Evolutionary conservation across 2,888 invertebrate species (phyloP).

Genomic region (Hecatera dysodea): DNA sequence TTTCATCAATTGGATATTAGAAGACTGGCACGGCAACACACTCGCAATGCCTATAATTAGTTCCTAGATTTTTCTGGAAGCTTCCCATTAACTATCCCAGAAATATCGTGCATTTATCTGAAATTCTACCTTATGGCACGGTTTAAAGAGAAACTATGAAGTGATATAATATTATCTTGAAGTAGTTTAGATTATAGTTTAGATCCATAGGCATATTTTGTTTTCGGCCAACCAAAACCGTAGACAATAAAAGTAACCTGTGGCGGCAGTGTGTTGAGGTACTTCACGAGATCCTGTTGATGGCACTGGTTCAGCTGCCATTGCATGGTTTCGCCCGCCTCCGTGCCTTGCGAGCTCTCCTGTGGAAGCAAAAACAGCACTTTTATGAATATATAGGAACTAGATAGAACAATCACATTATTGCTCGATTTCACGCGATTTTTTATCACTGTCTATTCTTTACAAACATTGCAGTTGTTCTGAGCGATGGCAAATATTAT

Average conservation of each 20-base stretch:
- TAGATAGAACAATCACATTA: not conserved
- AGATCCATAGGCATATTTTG: not conserved
- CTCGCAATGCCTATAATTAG: too few relatives aligned
- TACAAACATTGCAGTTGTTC: too few relatives aligned
- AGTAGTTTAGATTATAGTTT: not conserved
- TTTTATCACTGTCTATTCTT: not conserved
- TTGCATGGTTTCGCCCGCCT: constrained; percentile 74
- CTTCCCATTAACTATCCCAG: too few relatives aligned
- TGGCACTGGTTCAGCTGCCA: constrained; percentile 77
- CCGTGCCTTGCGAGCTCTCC: constrained; percentile 86
- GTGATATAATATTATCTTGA: too few relatives aligned
- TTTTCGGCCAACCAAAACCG: not conserved
- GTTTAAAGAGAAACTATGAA: too few relatives aligned
- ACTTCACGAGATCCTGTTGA: constrained; percentile 83
- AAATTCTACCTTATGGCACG: too few relatives aligned
- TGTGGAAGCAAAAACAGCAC: constrained; percentile 55
- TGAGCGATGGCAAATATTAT: too few relatives aligned
- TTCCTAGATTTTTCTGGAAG: too few relatives aligned
- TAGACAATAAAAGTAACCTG: constrained; percentile 75
- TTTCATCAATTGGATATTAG: too few relatives aligned
- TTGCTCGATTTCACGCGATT: not conserved
- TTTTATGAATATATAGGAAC: not conserved
- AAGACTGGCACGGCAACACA: too few relatives aligned
- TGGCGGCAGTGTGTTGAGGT: constrained; percentile 81
- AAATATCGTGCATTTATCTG: too few relatives aligned